These are phyloP conservation scores for Lepidurus arcticus DNA, from an alignment of 1,140 invertebrate species.

Conservation along the genomic window DNA sequence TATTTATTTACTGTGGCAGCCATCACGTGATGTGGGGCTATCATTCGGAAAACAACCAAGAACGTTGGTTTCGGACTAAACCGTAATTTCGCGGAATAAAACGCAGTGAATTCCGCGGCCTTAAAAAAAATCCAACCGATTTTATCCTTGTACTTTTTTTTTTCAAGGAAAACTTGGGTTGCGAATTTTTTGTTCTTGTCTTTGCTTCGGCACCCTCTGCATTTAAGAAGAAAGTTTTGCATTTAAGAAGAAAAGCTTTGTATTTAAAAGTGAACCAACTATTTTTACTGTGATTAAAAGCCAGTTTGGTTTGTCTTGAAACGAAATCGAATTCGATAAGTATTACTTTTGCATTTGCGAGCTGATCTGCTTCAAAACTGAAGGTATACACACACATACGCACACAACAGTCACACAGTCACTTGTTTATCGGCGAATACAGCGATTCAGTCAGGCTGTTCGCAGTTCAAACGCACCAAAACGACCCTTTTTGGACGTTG, in stretches of 20 bases:
- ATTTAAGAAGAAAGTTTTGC: too few relatives aligned
- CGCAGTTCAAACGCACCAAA: neutral
- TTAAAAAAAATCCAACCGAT: too few relatives aligned
- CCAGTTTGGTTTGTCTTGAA: neutral
- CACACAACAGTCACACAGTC: neutral
- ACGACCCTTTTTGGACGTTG: neutral
- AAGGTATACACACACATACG: neutral
- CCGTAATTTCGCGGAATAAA: neutral
- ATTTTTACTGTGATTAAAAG: neutral
- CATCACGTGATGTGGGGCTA: conserved; percentile 12
- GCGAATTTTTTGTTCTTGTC: too few relatives aligned
- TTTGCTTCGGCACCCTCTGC: too few relatives aligned
- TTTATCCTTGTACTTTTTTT: too few relatives aligned
- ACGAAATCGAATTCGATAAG: neutral
- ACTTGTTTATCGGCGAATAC: neutral
- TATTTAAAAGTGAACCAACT: too few relatives aligned
- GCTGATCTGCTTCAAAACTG: neutral
- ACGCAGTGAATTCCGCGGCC: neutral
- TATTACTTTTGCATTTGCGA: neutral
- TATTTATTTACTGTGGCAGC: neutral
- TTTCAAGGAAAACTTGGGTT: too few relatives aligned
- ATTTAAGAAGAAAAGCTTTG: too few relatives aligned
- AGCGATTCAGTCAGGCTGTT: neutral
- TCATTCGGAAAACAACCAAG: conserved; percentile 21
- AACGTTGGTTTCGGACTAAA: conserved; percentile 13